Conservation (phyloP, 1,140 invertebrate genomes). For the Aculops lycopersici region DNA sequence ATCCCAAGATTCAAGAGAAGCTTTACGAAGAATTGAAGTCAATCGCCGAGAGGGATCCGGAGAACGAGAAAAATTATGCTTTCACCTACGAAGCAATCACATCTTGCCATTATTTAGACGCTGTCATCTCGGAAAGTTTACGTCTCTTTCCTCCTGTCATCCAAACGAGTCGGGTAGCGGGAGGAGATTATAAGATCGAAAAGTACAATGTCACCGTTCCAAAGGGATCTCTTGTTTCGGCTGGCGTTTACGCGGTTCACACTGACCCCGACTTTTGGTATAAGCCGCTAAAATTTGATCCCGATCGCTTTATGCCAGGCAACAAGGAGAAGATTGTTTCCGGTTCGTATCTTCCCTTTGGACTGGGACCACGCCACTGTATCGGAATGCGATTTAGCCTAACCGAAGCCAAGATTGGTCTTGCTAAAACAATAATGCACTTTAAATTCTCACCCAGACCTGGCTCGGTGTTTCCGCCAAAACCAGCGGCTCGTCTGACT, state of each 20-base stretch:
- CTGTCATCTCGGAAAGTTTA: slow-evolving; percentile 11
- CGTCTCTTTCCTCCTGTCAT: slow-evolving; percentile 12
- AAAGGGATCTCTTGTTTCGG: slow-evolving; percentile 5
- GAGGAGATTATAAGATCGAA: too few species aligned
- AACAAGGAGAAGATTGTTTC: slow-evolving; percentile 4
- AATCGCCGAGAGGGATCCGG: too few species aligned
- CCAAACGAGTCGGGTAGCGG: too few species aligned
- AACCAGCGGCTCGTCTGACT: too few species aligned
- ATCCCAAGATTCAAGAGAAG: slow-evolving; percentile 24
- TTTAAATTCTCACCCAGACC: too few species aligned
- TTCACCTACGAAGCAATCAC: slow-evolving; percentile 10
- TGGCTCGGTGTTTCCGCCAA: too few species aligned
- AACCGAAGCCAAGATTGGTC: not conserved
- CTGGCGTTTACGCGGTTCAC: slow-evolving; percentile 8
- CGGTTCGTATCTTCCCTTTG: slow-evolving; percentile 31
- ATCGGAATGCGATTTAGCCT: slow-evolving; percentile 43
- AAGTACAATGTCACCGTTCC: slow-evolving; percentile 1
- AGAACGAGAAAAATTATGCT: not conserved
- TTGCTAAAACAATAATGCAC: not conserved
- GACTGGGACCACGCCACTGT: slow-evolving; percentile 50
- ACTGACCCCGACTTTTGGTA: slow-evolving; percentile 11
- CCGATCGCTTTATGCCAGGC: slow-evolving; percentile 12
- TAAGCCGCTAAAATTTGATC: slow-evolving; percentile 13
- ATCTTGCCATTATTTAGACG: slow-evolving; percentile 11
- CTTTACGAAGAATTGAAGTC: slow-evolving; percentile 19